Conservation (phyloP, 1,140 invertebrate species). For the Lordiphosa stackelbergi region DNA sequence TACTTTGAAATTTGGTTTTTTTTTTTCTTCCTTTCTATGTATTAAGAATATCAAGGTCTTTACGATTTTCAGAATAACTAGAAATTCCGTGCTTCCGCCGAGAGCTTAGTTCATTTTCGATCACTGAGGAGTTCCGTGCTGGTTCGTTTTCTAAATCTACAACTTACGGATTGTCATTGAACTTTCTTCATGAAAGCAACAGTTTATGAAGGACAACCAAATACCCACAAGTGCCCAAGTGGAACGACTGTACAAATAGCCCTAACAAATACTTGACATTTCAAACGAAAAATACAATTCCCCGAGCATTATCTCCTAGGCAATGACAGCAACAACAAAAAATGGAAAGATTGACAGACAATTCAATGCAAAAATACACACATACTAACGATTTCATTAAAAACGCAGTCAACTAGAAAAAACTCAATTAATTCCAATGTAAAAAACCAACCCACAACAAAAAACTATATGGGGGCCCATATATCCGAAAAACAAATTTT, state of each 20-base stretch:
- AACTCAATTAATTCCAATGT: conserved; percentile 71
- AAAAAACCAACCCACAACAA: conserved; percentile 46
- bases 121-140: no score
- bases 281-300: conserved; percentile 23
- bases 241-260: conserved; percentile 53
- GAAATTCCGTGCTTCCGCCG: no score
- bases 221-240: conserved; percentile 8
- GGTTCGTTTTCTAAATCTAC: no score
- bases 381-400: conserved; percentile 75
- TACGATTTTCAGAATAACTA: no score
- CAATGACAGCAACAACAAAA: conserved; percentile 41
- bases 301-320: conserved; percentile 63
- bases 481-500: conserved; percentile 64
- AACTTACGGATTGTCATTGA: no score
- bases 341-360: conserved; percentile 20
- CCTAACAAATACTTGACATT: conserved; percentile 17
- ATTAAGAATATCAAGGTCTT: no score
- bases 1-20: no score
- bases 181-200: background rate
- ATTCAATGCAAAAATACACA: conserved; percentile 42
- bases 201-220: conserved; percentile 11
- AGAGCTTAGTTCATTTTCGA: no score
- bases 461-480: conserved; percentile 14
- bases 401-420: conserved; percentile 75
- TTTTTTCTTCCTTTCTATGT: no score